phyloP scores from a whole-genome alignment of 2,888 invertebrate genomes.

The Crepidodera aurea region DNA sequence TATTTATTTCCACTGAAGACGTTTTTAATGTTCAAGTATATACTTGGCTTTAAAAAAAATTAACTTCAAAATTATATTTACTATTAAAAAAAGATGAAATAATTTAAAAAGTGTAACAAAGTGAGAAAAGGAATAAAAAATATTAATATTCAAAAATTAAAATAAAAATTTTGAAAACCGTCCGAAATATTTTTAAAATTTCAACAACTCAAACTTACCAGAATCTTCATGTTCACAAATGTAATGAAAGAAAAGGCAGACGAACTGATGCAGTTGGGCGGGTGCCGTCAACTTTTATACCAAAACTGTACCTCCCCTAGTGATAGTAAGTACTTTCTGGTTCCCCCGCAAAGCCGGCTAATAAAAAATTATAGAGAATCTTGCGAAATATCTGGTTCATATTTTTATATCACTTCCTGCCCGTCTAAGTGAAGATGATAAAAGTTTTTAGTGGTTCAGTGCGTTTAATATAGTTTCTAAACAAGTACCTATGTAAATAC shows the following conservation, averaged over 20 bases:
- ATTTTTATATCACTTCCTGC: slow-evolving; percentile 16
- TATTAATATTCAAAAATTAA: too few relatives aligned
- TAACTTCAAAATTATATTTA: too few relatives aligned
- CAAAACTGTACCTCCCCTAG: slow-evolving; percentile 48
- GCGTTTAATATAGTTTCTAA: neutral
- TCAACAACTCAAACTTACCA: slow-evolving; percentile 48
- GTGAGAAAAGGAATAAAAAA: too few relatives aligned
- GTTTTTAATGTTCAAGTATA: too few relatives aligned
- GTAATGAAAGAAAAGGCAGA: slow-evolving; percentile 41
- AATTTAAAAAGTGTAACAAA: too few relatives aligned
- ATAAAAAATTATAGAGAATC: slow-evolving; percentile 30
- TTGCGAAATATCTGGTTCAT: slow-evolving; percentile 16
- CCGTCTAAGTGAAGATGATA: neutral
- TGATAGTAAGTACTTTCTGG: slow-evolving; percentile 51
- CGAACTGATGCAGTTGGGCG: slow-evolving; percentile 48
- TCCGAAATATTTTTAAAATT: too few relatives aligned
- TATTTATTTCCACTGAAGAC: too few relatives aligned
- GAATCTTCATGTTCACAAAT: slow-evolving; percentile 51
- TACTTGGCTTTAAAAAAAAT: too few relatives aligned
- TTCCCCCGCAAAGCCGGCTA: slow-evolving; percentile 42
- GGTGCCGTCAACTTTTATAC: slow-evolving; percentile 49
- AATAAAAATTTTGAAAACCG: too few relatives aligned
- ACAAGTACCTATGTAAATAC: neutral
- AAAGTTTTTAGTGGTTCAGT: slow-evolving; percentile 5
- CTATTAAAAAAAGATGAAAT: too few relatives aligned